Base-by-base conservation (phyloP, 1,140 invertebrate genomes). In the Paralvinella palmiformis region DNA sequence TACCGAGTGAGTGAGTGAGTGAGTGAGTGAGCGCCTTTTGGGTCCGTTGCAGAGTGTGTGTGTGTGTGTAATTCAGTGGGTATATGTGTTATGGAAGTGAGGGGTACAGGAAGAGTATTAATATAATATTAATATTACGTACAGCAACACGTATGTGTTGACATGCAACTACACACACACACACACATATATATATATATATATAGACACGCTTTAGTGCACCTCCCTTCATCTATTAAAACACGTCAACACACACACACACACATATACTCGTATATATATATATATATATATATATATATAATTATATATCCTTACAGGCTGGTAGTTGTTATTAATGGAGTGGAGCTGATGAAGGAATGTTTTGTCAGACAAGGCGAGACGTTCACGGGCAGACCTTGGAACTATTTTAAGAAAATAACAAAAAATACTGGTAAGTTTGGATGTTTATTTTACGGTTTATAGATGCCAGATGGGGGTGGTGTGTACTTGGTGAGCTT, bases 311-410 rank as follows among this genome's bases (percentile, higher is more conserved):
- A n/a, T 10, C n/a, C n/a, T 41, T 10, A 10, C 10, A 20, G 33
- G 7, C 55, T 32, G 20, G 55, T 32, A 20, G 33, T 57, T 32
- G 33, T 57, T 22, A 20, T 57, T 32, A 57, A 31, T 22, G 33
- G 33, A 13, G 17, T 57, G 20, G 29, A 57, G 20, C 20, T 57
- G 22, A 57, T 31, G 27, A 24, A 32, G 13, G 55, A 32, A 33
- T 57, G 27, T 33, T 57, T 57, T 33, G 55, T 57, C 33, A 57
- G 33, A 20, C 29, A 36, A 22, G 22, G 55, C n/a, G 33, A 57
- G n/a, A 33, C 22, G 5, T 57, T 57, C 55, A 32, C 27, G 20
- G 55, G 27, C 55, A 27, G 33, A 27, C 33, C 33, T 27, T 31
- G 33, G 33, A 57, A 57, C 27, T 57, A 57, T 22, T 32, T 57